phyloP scores from a whole-genome alignment of 2,888 invertebrate genomes.

The Tetheella fluctuosa region DNA sequence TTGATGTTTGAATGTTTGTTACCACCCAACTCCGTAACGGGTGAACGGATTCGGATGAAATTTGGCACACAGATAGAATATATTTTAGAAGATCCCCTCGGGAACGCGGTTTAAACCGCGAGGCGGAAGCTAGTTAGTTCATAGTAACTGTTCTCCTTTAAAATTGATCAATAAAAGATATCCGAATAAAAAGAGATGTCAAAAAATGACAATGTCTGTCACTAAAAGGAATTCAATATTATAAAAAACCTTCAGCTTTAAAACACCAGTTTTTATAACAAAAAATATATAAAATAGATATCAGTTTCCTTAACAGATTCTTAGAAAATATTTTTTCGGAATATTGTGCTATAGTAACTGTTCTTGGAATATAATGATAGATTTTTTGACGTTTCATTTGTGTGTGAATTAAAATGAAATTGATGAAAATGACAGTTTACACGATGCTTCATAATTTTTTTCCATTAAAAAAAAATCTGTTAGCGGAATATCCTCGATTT shows the following conservation, averaged over 20 bases:
- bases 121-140: too few species aligned
- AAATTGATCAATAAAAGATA: too few species aligned
- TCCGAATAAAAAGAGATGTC: not conserved
- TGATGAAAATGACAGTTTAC: not conserved
- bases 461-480: too few species aligned
- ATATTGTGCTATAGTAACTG: not conserved
- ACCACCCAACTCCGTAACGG: too few species aligned
- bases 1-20: too few species aligned
- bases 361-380: not conserved
- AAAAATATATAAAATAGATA: not conserved
- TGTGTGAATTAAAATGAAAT: too few species aligned
- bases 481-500: too few species aligned
- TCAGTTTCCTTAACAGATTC: not conserved
- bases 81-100: too few species aligned
- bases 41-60: too few species aligned
- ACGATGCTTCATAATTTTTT: not conserved
- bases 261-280: not conserved
- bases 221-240: not conserved
- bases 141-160: too few species aligned
- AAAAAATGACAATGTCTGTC: not conserved
- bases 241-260: not conserved
- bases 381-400: not conserved
- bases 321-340: not conserved
- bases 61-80: too few species aligned
- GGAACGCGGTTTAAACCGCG: too few species aligned